A percentile compares a stretch with the other conserved stretches of the same genome.
Evolutionary conservation across 2,888 invertebrate genomes (phyloP).

Genomic region (Alloplasta piceator): DNA sequence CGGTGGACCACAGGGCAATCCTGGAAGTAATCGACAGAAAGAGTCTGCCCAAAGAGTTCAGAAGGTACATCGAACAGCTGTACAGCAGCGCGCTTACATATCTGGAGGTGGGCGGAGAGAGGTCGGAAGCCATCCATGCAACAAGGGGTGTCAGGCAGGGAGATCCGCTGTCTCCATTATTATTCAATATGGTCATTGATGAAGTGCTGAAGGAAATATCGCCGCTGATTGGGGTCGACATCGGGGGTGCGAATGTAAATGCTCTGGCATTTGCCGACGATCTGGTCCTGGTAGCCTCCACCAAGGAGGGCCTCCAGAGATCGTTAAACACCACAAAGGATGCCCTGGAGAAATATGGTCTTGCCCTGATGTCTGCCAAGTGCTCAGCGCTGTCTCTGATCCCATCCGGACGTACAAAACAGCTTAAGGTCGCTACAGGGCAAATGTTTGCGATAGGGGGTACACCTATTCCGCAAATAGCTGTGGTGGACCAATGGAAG

Average conservation of each 20-base stretch:
- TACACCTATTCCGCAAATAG: background rate
- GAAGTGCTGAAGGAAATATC: background rate
- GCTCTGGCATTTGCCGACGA: slow-evolving; percentile 12
- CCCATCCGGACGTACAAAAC: too few relatives aligned
- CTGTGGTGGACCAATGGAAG: too few relatives aligned
- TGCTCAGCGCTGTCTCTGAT: background rate
- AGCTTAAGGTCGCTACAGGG: too few relatives aligned
- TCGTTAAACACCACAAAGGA: background rate
- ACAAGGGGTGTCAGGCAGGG: background rate
- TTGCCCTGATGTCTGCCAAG: background rate
- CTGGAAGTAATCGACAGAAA: too few relatives aligned
- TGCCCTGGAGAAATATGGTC: background rate
- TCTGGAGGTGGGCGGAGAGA: too few relatives aligned
- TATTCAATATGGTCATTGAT: slow-evolving; percentile 9
- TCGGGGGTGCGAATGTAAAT: too few relatives aligned
- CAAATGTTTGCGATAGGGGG: background rate
- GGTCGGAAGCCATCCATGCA: background rate
- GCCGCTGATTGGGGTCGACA: background rate
- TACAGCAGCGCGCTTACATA: too few relatives aligned
- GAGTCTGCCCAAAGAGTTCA: too few relatives aligned
- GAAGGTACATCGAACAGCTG: too few relatives aligned
- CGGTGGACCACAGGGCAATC: too few relatives aligned
- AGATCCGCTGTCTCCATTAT: slow-evolving; percentile 3
- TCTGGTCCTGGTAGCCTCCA: slow-evolving; percentile 1
- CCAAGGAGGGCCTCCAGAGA: background rate